phyloP scores from a whole-genome alignment of 2,113 vertebrate genomes.

The Oreocharis arfaki region DNA sequence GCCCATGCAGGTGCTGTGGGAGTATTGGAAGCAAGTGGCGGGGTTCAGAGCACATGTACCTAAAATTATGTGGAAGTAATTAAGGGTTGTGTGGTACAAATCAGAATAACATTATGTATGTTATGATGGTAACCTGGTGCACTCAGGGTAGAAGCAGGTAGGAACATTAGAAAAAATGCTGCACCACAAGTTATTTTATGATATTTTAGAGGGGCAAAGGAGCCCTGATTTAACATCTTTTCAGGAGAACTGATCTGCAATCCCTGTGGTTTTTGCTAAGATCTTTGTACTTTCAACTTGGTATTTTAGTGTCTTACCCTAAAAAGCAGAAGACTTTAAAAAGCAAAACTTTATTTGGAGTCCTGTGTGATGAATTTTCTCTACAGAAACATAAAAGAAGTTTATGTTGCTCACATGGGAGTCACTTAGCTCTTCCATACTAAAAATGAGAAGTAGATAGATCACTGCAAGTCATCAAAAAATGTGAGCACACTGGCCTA shows the following conservation, averaged over 20 bases:
- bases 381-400: background rate
- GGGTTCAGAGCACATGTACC: fast-evolving
- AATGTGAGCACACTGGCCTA: background rate
- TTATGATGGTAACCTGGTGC: background rate
- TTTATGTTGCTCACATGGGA: background rate
- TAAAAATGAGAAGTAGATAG: background rate
- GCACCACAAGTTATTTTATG: background rate
- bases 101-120: background rate
- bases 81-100: background rate
- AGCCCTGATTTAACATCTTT: background rate
- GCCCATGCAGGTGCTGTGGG: background rate
- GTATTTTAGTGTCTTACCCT: background rate
- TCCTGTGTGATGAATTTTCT: background rate
- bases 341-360: background rate
- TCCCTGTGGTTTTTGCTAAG: background rate
- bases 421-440: background rate
- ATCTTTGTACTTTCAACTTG: background rate
- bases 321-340: background rate
- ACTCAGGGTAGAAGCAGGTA: background rate
- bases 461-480: background rate
- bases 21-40: background rate
- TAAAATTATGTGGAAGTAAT: background rate
- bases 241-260: background rate
- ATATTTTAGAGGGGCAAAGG: background rate
- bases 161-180: background rate